Percentiles rank a stretch among this genome's conserved stretches.
phyloP scores from a whole-genome alignment of 1,140 invertebrate species.

The Atta colombica region DNA sequence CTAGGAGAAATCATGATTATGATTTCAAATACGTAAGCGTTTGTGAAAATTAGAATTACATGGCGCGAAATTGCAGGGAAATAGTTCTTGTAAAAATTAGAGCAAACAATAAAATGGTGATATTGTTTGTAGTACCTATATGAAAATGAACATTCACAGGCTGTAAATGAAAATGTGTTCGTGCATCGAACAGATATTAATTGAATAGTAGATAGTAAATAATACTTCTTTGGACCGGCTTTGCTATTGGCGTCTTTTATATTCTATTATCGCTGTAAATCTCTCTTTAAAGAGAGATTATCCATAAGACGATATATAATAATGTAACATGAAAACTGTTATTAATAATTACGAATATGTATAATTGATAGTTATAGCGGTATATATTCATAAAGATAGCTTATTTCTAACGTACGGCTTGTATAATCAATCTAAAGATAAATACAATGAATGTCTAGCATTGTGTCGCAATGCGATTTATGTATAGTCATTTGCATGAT shows the following conservation, averaged over 20 bases:
- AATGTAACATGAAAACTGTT: neutral
- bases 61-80: neutral
- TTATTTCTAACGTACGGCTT: neutral
- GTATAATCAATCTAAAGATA: neutral
- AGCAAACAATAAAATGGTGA: neutral
- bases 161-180: neutral
- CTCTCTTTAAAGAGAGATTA: conserved; percentile 7
- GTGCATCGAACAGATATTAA: neutral
- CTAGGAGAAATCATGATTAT: conserved; percentile 77
- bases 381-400: neutral
- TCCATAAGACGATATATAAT: neutral
- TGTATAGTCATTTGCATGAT: conserved; percentile 5
- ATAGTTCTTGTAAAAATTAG: conserved; percentile 9
- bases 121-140: neutral
- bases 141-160: neutral
- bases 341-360: neutral
- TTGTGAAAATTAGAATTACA: conserved; percentile 56
- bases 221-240: neutral
- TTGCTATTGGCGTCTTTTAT: neutral
- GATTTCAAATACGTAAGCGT: conserved; percentile 50
- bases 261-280: conserved; percentile 9
- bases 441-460: conserved; percentile 14
- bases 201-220: neutral
- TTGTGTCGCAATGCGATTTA: neutral
- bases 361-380: too few relatives aligned